Conservation (phyloP, 1,140 invertebrate species). For the Drosophila nigrodunni region DNA sequence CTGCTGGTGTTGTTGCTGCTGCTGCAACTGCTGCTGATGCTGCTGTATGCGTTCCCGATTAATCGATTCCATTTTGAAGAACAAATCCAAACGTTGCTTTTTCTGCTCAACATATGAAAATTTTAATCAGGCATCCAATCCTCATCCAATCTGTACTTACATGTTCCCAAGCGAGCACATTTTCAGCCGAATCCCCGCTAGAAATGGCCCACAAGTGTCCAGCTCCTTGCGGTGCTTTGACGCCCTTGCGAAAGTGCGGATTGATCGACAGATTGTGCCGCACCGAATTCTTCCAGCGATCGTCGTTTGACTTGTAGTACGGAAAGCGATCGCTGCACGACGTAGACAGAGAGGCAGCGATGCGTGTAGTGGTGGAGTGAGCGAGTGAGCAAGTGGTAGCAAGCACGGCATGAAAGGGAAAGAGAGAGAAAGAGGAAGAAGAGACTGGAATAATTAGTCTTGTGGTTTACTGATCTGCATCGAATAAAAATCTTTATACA, state of each 20-base stretch:
- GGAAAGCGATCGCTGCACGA: slow-evolving; percentile 91
- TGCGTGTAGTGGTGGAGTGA: not conserved
- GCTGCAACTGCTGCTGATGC: slow-evolving; percentile 72
- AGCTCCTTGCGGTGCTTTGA: slow-evolving; percentile 92
- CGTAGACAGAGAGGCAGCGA: slow-evolving; percentile 27
- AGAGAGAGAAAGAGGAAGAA: not conserved
- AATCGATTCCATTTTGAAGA: slow-evolving; percentile 84
- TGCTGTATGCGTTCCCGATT: slow-evolving; percentile 77
- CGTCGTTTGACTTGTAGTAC: slow-evolving; percentile 93
- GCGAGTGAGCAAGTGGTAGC: not conserved
- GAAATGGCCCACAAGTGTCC: slow-evolving; percentile 94
- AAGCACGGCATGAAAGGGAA: no score
- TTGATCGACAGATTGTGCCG: slow-evolving; percentile 95
- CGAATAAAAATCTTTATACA: no score
- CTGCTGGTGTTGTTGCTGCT: slow-evolving; percentile 54
- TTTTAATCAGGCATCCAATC: no score
- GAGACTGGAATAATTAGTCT: no score
- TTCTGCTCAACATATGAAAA: slow-evolving; percentile 52
- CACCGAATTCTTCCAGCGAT: slow-evolving; percentile 96
- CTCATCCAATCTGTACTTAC: slow-evolving; percentile 51
- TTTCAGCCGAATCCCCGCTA: slow-evolving; percentile 86
- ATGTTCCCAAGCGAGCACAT: slow-evolving; percentile 84
- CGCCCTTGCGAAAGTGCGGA: slow-evolving; percentile 94
- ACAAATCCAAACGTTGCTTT: slow-evolving; percentile 83
- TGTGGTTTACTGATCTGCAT: not conserved